Evolutionary conservation across 1,140 invertebrate genomes (phyloP).

Genomic region (Plutomurus gul): DNA sequence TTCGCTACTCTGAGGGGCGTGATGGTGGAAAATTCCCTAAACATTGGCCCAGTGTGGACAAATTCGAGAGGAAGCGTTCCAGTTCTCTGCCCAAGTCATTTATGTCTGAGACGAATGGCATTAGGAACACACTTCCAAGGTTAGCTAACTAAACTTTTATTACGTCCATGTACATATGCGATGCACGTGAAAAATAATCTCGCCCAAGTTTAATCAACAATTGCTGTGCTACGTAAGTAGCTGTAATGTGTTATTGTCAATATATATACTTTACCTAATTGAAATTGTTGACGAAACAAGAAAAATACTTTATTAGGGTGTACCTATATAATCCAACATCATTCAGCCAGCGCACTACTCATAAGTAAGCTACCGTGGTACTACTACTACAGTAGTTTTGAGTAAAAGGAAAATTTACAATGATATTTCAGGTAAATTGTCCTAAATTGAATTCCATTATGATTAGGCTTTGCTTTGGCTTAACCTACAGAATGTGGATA

Average conservation of each 20-base stretch:
- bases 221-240: no score
- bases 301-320: no score
- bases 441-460: neutral
- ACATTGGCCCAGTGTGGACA: conserved; percentile 4
- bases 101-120: conserved; percentile 59
- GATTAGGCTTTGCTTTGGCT: no score
- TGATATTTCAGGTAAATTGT: neutral
- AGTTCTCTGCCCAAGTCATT: conserved; percentile 69
- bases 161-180: no score
- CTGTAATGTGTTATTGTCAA: no score
- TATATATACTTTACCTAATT: no score
- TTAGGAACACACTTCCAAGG: conserved; percentile 31
- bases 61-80: conserved; percentile 57
- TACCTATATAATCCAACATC: no score
- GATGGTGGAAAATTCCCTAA: conserved; percentile 8
- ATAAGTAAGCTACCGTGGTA: neutral
- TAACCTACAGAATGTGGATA: conserved; percentile 1
- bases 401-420: neutral
- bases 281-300: no score
- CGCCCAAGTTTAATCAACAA: no score
- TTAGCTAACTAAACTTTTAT: neutral
- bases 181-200: no score
- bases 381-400: neutral
- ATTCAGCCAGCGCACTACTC: no score
- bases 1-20: neutral